Evolutionary conservation across 2,797 vertebrate genomes (phyloP).

Genomic region (Premnoplex brunnescens): DNA sequence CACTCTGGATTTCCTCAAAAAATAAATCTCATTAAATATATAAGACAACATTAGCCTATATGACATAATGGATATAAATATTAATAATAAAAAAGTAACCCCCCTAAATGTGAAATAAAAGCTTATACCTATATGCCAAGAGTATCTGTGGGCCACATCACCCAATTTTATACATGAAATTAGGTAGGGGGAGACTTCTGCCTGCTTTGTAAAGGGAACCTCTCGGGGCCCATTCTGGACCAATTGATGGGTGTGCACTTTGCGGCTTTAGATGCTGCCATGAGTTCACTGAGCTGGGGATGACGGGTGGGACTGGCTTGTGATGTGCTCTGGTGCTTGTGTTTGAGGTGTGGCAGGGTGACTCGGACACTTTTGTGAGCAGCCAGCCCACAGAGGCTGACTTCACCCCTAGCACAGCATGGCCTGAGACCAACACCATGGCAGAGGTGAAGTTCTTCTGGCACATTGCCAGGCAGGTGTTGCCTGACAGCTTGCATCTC

Average conservation of each 20-base stretch:
- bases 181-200: background rate
- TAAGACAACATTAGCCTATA: background rate
- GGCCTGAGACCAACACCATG: background rate
- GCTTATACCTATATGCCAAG: accelerated
- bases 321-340: background rate
- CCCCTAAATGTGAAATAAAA: background rate
- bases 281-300: background rate
- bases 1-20: background rate
- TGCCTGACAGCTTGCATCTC: background rate
- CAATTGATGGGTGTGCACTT: background rate
- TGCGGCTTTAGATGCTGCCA: background rate
- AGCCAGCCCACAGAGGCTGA: too few relatives aligned
- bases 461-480: too few relatives aligned
- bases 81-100: background rate
- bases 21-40: background rate
- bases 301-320: accelerated
- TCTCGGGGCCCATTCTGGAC: background rate
- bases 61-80: background rate
- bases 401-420: background rate
- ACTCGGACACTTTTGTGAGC: background rate
- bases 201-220: background rate
- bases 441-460: background rate
- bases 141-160: background rate
- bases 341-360: background rate
- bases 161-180: background rate